Base-by-base conservation (phyloP, 2,797 vertebrate species). In the Cuculus canorus region DNA sequence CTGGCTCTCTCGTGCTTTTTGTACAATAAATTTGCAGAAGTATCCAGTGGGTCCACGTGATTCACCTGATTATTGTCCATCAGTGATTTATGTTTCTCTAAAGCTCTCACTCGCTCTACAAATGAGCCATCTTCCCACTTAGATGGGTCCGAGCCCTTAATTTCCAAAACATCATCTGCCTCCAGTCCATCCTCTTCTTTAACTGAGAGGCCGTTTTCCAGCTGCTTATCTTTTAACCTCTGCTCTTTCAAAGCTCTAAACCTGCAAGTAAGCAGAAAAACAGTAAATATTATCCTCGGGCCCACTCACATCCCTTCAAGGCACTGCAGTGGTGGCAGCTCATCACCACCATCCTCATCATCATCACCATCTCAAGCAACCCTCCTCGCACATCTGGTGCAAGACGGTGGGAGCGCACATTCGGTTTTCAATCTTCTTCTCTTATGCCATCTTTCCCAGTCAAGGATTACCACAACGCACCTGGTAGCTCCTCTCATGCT, bases 91-190 rank as follows among this genome's bases (percentile, higher is more conserved):
- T 94, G 87, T 68, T 96, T 95, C 56, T 98, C 97, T 61, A 98
- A 85, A 68, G 96, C 98, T 97, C 91, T 98, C 71, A 98, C 97
- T 84, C 97, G 98, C 47, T 98, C 98, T 86, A 98, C 98, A 64
- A 97, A 98, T 1, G 98, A 98, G 68, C 96, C 80, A 24, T 99
- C 98, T 93, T 99, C 98, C 99, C 99, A 99, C n/a, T 98, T 97
- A 56, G 98, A 98, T 54, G 98, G 98, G 93, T 99, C 98, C 75
- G 98, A 97, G 41, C 98, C 98, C 92, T 98, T 98, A 91, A 98
- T 97, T 73, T 95, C 96, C 71, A 98, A 95, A 57, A 92, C 64
- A 16, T 75, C 86, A 60, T 54, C 71, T 78, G 50, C 57, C 61
- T 87, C 95, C 41, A 86, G 85, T 41, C 73, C 90, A 75, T 66